Percentiles rank a stretch among this genome's conserved stretches.
phyloP scores from a whole-genome alignment of 2,113 vertebrate genomes.

The Phalacrocorax brasilianus region DNA sequence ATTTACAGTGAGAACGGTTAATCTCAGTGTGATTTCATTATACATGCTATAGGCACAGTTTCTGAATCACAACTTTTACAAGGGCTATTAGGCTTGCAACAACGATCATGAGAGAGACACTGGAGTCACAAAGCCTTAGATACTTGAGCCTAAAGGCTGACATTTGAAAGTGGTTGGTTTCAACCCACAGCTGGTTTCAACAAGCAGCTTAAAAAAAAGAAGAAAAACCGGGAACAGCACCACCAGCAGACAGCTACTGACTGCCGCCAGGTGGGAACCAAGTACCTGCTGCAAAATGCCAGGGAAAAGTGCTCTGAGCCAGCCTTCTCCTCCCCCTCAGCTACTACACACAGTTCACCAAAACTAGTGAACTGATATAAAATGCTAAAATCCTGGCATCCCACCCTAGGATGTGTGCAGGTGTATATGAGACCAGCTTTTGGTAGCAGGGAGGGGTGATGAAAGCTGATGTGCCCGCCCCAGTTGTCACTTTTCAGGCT shows the following conservation, averaged over 20 bases:
- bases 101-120: neutral
- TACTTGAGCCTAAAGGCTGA: neutral
- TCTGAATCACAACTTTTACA: neutral
- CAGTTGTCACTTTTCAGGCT: neutral
- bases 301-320: neutral
- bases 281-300: neutral
- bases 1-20: neutral
- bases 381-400: neutral
- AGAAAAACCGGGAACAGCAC: neutral
- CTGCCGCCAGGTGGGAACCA: neutral
- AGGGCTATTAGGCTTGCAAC: neutral
- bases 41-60: rapidly evolving
- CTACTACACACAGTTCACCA: neutral
- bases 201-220: neutral
- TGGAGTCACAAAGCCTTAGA: neutral
- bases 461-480: neutral
- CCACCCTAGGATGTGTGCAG: neutral
- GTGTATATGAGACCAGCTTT: neutral
- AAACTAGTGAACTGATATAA: neutral
- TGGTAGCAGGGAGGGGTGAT: rapidly evolving
- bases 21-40: neutral
- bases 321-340: neutral
- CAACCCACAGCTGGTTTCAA: neutral
- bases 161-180: neutral
- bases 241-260: neutral